phyloP scores from a whole-genome alignment of 2,113 vertebrate genomes.

The Pristiophorus japonicus region DNA sequence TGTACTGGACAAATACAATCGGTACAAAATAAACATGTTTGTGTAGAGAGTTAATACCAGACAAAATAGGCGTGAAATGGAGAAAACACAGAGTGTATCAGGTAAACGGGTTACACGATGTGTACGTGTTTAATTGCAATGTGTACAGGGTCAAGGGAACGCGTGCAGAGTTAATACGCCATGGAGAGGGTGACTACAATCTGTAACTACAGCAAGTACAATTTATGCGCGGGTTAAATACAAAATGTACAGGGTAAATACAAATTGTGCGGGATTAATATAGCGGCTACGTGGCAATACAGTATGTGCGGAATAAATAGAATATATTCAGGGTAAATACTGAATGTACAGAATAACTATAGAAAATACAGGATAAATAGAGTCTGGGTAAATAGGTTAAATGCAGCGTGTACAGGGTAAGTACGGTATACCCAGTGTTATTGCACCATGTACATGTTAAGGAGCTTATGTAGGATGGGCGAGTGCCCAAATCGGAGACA shows the following conservation, averaged over 20 bases:
- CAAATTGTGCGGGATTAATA: not conserved
- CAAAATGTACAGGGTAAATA: not conserved
- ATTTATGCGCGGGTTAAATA: not conserved
- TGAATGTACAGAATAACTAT: too few species aligned
- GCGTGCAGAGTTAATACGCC: too few species aligned
- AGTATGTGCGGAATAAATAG: not conserved
- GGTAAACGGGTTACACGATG: not conserved
- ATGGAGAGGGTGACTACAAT: too few species aligned
- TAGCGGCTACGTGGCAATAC: too few species aligned
- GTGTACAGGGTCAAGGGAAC: not conserved
- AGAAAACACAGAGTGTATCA: not conserved
- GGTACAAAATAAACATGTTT: not conserved
- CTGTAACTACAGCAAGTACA: too few species aligned
- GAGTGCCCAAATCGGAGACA: not conserved
- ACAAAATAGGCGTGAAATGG: not conserved
- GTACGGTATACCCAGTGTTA: rapidly evolving
- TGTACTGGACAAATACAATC: not conserved
- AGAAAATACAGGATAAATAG: not conserved
- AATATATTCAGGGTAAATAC: not conserved
- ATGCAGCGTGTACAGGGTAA: too few species aligned
- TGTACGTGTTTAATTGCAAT: not conserved
- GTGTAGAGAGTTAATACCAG: not conserved
- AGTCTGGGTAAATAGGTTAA: too few species aligned
- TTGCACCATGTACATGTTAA: not conserved
- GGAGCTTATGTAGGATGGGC: not conserved